phyloP scores from a whole-genome alignment of 2,113 vertebrate species.

The Orcinus orca region DNA sequence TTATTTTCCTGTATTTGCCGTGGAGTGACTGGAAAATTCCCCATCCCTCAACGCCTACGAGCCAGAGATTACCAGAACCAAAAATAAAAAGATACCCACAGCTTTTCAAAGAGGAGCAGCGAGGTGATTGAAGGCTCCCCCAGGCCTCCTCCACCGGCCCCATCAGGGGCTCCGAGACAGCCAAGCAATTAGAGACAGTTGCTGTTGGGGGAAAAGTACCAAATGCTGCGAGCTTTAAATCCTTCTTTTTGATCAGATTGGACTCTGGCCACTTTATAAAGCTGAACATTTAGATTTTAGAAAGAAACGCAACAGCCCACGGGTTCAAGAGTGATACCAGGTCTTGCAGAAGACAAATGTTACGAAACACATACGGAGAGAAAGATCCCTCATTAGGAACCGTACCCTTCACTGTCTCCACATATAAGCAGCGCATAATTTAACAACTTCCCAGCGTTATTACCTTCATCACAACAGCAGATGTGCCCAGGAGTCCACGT shows the following conservation, averaged over 20 bases:
- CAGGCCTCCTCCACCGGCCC: neutral
- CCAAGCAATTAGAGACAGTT: neutral
- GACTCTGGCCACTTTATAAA: conserved; percentile 13
- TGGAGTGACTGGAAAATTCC: conserved; percentile 21
- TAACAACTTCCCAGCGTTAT: fast-evolving
- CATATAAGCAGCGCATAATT: fast-evolving
- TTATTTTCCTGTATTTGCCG: neutral
- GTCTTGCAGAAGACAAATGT: neutral
- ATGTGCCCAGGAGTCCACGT: fast-evolving
- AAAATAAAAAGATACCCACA: neutral
- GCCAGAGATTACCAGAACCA: neutral
- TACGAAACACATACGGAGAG: fast-evolving
- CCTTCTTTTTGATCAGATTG: neutral
- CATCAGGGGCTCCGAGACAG: neutral
- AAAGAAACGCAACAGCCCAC: neutral
- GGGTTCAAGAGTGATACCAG: fast-evolving
- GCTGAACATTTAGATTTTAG: neutral
- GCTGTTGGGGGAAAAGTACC: neutral
- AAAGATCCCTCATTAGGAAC: fast-evolving
- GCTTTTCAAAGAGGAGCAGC: neutral
- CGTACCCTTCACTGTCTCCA: fast-evolving
- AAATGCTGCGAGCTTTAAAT: neutral
- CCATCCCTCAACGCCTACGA: neutral
- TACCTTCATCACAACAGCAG: fast-evolving
- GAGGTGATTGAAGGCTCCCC: neutral